These are phyloP conservation scores for Darevskia nairensis DNA, from an alignment of 2,797 vertebrate species.

Conservation along the genomic window DNA sequence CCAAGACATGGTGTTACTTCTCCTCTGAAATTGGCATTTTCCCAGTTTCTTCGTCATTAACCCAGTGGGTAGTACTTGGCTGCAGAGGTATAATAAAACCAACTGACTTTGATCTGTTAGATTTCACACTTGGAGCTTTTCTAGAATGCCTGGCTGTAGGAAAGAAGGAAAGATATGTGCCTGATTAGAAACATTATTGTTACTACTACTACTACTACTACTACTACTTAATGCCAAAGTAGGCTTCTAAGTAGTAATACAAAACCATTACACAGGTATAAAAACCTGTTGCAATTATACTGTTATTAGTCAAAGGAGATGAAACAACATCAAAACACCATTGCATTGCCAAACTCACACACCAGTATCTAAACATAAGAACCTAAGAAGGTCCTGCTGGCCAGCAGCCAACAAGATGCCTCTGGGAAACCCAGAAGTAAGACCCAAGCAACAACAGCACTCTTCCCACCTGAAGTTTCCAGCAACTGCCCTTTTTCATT, in stretches of 20 bases:
- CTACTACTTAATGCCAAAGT: too few relatives aligned
- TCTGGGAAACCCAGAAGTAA: too few relatives aligned
- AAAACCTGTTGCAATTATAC: not conserved
- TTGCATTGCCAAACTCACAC: not conserved
- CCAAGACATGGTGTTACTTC: not conserved
- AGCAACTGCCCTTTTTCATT: not conserved
- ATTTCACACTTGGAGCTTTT: conserved; percentile 46
- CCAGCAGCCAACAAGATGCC: too few relatives aligned
- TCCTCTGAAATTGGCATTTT: conserved; percentile 36
- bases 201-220: too few relatives aligned
- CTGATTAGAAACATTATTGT: not conserved
- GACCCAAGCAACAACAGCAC: too few relatives aligned
- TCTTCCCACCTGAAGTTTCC: too few relatives aligned
- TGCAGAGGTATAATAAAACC: conserved; percentile 35
- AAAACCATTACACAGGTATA: too few relatives aligned
- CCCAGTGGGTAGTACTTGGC: accelerated
- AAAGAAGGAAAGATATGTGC: conserved; percentile 27
- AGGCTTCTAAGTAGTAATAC: too few relatives aligned
- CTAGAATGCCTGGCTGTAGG: conserved; percentile 38
- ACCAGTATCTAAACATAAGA: not conserved
- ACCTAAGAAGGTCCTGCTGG: not conserved
- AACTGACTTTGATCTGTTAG: conserved; percentile 51
- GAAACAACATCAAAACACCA: not conserved
- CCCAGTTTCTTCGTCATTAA: conserved; percentile 15
- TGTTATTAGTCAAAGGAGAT: not conserved